Evolutionary conservation across 2,888 invertebrate genomes (phyloP).

Genomic region (Aelia acuminata): DNA sequence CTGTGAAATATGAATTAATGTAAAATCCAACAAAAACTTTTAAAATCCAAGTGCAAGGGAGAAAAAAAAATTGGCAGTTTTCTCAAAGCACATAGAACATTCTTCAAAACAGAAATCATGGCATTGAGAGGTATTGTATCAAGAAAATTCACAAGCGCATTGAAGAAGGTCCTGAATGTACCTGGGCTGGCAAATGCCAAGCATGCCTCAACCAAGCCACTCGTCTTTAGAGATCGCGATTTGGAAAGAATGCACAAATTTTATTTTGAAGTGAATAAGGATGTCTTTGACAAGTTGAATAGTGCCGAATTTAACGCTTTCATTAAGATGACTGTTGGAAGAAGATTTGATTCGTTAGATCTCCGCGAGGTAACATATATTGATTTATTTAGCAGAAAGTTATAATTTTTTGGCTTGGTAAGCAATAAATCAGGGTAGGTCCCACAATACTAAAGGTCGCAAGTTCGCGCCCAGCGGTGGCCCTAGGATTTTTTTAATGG

Average conservation of each 20-base stretch:
- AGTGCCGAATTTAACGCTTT: slow-evolving; percentile 44
- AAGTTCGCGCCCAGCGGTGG: too few relatives aligned
- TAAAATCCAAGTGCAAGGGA: neutral
- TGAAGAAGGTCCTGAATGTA: neutral
- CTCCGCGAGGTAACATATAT: neutral
- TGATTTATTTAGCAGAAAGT: neutral
- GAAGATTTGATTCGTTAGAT: neutral
- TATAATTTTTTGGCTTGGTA: too few relatives aligned
- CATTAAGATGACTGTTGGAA: neutral
- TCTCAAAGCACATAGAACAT: neutral
- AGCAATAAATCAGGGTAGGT: too few relatives aligned
- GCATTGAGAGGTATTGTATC: neutral
- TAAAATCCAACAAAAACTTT: neutral
- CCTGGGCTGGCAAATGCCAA: too few relatives aligned
- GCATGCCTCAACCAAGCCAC: neutral
- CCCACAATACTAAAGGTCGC: too few relatives aligned
- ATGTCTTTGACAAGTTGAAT: slow-evolving; percentile 27
- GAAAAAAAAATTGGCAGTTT: slow-evolving; percentile 41
- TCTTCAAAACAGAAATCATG: neutral
- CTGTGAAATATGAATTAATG: neutral
- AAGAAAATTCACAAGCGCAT: neutral
- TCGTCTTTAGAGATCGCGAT: neutral
- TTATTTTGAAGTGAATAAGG: neutral
- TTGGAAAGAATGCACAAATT: neutral
- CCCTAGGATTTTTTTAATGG: too few relatives aligned